Conservation (phyloP, 2,888 invertebrate genomes). For the Andrena chrysosceles region DNA sequence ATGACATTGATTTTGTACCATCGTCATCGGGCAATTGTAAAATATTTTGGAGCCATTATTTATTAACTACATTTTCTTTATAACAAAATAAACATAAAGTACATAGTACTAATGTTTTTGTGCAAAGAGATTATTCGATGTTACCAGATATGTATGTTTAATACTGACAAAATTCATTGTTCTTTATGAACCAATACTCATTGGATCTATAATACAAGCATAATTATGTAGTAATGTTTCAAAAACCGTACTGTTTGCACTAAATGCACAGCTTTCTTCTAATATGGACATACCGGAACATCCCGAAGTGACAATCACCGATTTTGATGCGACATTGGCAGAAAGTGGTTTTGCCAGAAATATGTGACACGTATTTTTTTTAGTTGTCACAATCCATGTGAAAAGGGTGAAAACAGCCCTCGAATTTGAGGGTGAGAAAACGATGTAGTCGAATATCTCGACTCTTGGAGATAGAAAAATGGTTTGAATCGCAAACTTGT, state of each 20-base stretch:
- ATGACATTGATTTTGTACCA: not conserved
- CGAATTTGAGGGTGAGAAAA: too few species aligned
- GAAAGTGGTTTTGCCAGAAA: too few species aligned
- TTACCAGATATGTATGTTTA: not conserved
- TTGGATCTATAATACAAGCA: not conserved
- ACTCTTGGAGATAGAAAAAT: too few species aligned
- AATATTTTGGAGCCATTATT: not conserved
- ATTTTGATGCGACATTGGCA: too few species aligned
- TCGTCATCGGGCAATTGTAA: not conserved
- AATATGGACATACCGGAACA: not conserved
- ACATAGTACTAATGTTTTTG: not conserved
- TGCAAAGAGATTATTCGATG: not conserved
- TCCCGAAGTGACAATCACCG: too few species aligned
- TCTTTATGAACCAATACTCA: not conserved
- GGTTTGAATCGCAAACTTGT: too few species aligned
- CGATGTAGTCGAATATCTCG: too few species aligned
- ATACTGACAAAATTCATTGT: not conserved
- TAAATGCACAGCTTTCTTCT: conserved; percentile 25
- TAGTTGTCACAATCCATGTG: too few species aligned
- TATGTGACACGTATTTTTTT: too few species aligned
- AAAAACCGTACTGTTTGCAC: conserved; percentile 14
- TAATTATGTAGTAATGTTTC: conserved; percentile 18
- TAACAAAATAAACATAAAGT: not conserved
- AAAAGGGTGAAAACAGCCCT: too few species aligned
- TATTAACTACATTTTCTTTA: not conserved